Percentiles rank a stretch among this genome's conserved stretches.
Evolutionary conservation across 2,888 invertebrate species (phyloP).

Genomic region (Macaria notata): DNA sequence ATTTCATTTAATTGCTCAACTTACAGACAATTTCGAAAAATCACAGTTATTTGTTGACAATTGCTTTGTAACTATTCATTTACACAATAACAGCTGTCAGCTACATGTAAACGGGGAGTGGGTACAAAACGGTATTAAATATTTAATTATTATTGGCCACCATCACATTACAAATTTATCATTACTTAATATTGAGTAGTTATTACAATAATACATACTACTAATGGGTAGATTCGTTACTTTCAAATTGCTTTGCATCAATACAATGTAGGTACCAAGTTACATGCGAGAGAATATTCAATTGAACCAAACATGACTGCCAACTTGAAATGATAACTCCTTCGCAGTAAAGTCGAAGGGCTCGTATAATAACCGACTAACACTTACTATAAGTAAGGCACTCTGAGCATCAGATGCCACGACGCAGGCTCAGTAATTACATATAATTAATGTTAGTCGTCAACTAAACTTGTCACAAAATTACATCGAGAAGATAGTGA

Average conservation of each 20-base stretch:
- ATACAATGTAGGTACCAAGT: constrained; percentile 31
- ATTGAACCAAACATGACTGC: neutral
- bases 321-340: too few species aligned
- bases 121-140: constrained; percentile 81
- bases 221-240: constrained; percentile 53
- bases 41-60: constrained; percentile 81
- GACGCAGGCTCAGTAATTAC: too few species aligned
- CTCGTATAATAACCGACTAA: too few species aligned
- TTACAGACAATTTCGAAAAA: constrained; percentile 82
- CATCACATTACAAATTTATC: constrained; percentile 56
- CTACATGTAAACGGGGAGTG: constrained; percentile 74
- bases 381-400: too few species aligned
- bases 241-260: constrained; percentile 43
- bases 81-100: constrained; percentile 71
- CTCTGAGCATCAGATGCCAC: too few species aligned
- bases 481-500: constrained; percentile 33
- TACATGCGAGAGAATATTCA: constrained; percentile 34
- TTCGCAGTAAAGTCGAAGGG: too few species aligned
- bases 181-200: constrained; percentile 64
- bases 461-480: constrained; percentile 25
- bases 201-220: constrained; percentile 59
- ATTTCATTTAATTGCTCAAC: constrained; percentile 82
- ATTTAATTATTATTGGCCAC: constrained; percentile 77
- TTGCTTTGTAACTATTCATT: constrained; percentile 73
- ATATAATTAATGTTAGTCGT: too few species aligned